A percentile compares a stretch with the other conserved stretches of the same genome.
Conservation (phyloP, 1,140 invertebrate species). For the Drosophila cardini region DNA sequence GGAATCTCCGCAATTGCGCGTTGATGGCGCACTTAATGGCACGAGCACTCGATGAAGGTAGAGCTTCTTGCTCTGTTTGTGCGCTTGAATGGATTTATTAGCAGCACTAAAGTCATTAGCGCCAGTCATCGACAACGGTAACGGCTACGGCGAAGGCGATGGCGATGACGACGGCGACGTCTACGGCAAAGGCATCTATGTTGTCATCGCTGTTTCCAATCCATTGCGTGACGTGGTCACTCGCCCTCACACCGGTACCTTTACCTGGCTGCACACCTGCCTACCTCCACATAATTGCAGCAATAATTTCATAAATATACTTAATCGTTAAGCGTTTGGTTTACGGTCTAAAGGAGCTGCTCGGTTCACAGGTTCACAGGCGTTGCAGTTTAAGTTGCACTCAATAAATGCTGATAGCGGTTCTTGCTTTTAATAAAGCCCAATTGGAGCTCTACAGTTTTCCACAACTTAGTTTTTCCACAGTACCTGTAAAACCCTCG, state of each 20-base stretch:
- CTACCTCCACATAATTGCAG: slow-evolving; percentile 58
- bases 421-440: slow-evolving; percentile 67
- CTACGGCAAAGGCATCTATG: background rate
- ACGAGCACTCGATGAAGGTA: slow-evolving; percentile 61
- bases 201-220: slow-evolving; percentile 3
- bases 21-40: slow-evolving; percentile 79
- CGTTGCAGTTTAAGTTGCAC: slow-evolving; percentile 12
- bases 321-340: slow-evolving; percentile 59
- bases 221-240: slow-evolving; percentile 59
- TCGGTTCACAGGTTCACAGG: too few species aligned
- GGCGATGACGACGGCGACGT: slow-evolving; percentile 38
- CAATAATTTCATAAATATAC: slow-evolving; percentile 78
- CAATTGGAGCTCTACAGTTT: slow-evolving; percentile 51
- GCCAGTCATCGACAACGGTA: slow-evolving; percentile 58
- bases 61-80: slow-evolving; percentile 51
- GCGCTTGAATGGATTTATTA: slow-evolving; percentile 76
- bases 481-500: background rate
- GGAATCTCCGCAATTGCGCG: slow-evolving; percentile 73
- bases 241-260: slow-evolving; percentile 7
- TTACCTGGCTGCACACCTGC: slow-evolving; percentile 25
- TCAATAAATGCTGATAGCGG: slow-evolving; percentile 45
- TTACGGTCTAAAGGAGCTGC: slow-evolving; percentile 42
- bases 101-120: slow-evolving; percentile 79
- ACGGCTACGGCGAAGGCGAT: background rate
- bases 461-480: slow-evolving; percentile 3